Conservation (phyloP, 2,113 vertebrate species). For the Meriones unguiculatus region DNA sequence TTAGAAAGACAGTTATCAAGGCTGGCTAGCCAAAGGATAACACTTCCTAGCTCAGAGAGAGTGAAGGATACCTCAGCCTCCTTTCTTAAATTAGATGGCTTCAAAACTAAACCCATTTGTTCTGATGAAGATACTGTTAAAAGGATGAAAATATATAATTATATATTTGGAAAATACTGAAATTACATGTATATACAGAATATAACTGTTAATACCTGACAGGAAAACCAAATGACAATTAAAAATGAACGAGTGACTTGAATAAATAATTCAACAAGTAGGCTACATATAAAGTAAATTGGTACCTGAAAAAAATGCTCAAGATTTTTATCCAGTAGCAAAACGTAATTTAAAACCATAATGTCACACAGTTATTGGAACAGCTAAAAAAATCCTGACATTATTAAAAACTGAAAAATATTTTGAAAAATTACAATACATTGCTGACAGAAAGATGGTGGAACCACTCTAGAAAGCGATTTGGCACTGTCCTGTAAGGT, state of each 20-base stretch:
- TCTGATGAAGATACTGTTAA: background rate
- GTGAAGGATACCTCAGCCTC: background rate
- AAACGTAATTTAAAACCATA: slow-evolving; percentile 7
- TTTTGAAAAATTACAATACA: background rate
- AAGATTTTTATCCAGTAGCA: background rate
- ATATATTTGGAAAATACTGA: background rate
- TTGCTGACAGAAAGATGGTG: background rate
- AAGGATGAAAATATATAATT: background rate
- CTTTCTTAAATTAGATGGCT: background rate
- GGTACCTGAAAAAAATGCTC: background rate
- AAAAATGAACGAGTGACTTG: background rate
- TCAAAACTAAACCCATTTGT: slow-evolving; percentile 3
- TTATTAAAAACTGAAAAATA: background rate
- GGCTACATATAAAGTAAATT: background rate
- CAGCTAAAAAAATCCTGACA: background rate
- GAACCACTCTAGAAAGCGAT: background rate
- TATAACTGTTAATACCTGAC: background rate
- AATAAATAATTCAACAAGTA: background rate
- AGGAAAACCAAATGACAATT: background rate
- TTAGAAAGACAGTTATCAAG: background rate
- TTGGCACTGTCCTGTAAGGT: background rate
- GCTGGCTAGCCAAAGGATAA: background rate
- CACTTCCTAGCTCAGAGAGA: slow-evolving; percentile 26
- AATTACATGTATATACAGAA: background rate
- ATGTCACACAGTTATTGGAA: background rate